These are phyloP conservation scores for Pristionchus japonicus DNA, from an alignment of 2,888 invertebrate genomes.

Conservation along the genomic window DNA sequence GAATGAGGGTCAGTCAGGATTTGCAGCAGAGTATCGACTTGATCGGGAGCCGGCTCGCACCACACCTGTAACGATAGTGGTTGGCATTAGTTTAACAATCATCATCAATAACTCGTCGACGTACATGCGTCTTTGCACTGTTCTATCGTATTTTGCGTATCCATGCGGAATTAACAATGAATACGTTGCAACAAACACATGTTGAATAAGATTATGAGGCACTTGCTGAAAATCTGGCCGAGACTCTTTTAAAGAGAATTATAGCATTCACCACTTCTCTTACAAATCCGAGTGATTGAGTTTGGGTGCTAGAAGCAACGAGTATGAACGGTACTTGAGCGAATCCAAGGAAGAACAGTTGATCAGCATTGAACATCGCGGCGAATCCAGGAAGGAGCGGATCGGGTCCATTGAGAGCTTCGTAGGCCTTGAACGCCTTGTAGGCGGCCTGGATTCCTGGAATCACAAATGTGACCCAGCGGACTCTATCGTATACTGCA, in stretches of 20 bases:
- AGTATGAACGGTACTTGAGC: conserved; percentile 56
- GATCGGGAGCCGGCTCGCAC: conserved; percentile 63
- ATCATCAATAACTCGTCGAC: no score
- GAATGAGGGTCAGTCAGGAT: conserved; percentile 69
- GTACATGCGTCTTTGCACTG: no score
- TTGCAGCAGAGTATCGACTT: conserved; percentile 54
- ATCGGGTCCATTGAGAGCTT: conserved; percentile 65
- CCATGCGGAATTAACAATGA: no score
- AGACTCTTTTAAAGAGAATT: no score
- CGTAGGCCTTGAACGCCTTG: conserved; percentile 64
- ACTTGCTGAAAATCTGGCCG: no score
- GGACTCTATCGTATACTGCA: not conserved
- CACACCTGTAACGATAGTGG: conserved; percentile 61
- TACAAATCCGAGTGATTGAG: no score
- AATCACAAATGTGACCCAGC: conserved; percentile 51
- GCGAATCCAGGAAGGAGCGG: conserved; percentile 64
- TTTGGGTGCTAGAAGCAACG: no score
- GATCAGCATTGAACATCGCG: conserved; percentile 68
- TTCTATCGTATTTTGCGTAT: not conserved
- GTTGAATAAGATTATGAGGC: no score
- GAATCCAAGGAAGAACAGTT: conserved; percentile 72
- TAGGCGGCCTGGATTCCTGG: conserved; percentile 74
- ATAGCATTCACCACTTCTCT: no score
- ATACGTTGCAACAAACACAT: no score
- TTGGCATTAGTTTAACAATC: no score